Evolutionary conservation across 1,140 invertebrate genomes (phyloP).

Genomic region (Philotrypesis tridentata): DNA sequence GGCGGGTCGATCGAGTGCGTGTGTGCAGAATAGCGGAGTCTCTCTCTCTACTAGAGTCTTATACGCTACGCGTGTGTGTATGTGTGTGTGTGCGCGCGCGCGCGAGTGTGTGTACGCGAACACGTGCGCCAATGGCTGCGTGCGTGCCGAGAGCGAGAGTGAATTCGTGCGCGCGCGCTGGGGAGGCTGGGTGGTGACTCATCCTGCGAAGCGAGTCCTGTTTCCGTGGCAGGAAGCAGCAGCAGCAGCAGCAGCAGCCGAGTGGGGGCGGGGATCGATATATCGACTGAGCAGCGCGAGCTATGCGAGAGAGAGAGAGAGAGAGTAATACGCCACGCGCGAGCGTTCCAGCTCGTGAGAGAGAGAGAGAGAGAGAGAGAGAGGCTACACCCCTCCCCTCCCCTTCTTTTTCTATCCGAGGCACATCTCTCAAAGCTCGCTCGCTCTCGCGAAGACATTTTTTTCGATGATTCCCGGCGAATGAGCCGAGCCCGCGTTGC

Average conservation of each 20-base stretch:
- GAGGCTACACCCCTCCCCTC: no score
- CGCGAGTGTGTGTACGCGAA: constrained; percentile 35
- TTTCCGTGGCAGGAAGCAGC: constrained; percentile 72
- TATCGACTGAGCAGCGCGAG: constrained; percentile 73
- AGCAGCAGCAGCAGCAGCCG: constrained; percentile 28
- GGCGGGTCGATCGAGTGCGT: constrained; percentile 68
- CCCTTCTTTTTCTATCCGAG: constrained; percentile 44
- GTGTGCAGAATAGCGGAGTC: constrained; percentile 52
- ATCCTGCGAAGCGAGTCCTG: constrained; percentile 69
- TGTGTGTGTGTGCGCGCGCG: background rate
- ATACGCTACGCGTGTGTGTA: no score
- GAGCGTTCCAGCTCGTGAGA: constrained; percentile 51
- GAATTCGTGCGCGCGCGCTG: constrained; percentile 16
- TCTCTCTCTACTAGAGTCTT: no score
- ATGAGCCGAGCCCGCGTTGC: no score
- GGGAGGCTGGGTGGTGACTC: constrained; percentile 71
- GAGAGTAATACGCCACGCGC: constrained; percentile 62
- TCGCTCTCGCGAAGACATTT: no score
- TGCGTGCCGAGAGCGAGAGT: constrained; percentile 54
- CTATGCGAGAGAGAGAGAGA: constrained; percentile 61
- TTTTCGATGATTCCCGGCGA: no score
- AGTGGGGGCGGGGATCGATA: constrained; percentile 73
- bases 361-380: no score
- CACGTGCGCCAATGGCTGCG: constrained; percentile 60
- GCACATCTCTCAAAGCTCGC: no score